Percentiles rank a stretch among this genome's conserved stretches.
Conservation (phyloP, 2,888 invertebrate genomes). For the Stomorhina lunata region DNA sequence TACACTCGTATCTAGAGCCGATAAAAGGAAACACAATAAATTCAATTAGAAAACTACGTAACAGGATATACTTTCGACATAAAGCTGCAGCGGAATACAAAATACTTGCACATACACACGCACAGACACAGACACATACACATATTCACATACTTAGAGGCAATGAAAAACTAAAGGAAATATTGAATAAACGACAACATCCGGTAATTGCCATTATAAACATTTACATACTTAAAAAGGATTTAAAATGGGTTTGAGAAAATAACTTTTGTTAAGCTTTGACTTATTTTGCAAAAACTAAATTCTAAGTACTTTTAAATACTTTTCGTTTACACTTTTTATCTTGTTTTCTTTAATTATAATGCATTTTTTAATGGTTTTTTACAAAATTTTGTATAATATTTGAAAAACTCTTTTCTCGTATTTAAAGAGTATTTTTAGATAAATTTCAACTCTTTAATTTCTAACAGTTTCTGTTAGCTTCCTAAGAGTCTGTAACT, state of each 20-base stretch:
- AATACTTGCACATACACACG: neutral
- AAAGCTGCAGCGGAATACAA: neutral
- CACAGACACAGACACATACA: neutral
- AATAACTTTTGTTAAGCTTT: neutral
- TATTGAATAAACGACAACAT: conserved; percentile 29
- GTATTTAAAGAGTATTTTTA: conserved; percentile 12
- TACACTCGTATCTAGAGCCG: conserved; percentile 3
- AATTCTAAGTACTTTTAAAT: no score
- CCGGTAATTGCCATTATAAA: conserved; percentile 20
- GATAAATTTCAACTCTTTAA: conserved; percentile 32
- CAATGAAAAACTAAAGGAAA: conserved; percentile 26
- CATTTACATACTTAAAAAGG: neutral
- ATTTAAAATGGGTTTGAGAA: neutral
- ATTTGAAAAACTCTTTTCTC: neutral
- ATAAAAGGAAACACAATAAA: conserved; percentile 59
- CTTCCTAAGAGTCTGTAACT: neutral
- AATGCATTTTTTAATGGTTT: neutral
- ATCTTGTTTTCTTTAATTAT: neutral
- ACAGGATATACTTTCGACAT: conserved; percentile 23
- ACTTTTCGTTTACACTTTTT: no score
- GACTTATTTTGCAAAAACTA: neutral
- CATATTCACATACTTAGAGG: neutral
- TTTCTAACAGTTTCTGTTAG: neutral
- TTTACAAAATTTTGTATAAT: conserved; percentile 17
- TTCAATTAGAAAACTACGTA: conserved; percentile 53